Evolutionary conservation across 2,888 invertebrate genomes (phyloP), one percentile per base, ranked within the genome.

Genomic region (Melangyna quadrimaculata): DNA sequence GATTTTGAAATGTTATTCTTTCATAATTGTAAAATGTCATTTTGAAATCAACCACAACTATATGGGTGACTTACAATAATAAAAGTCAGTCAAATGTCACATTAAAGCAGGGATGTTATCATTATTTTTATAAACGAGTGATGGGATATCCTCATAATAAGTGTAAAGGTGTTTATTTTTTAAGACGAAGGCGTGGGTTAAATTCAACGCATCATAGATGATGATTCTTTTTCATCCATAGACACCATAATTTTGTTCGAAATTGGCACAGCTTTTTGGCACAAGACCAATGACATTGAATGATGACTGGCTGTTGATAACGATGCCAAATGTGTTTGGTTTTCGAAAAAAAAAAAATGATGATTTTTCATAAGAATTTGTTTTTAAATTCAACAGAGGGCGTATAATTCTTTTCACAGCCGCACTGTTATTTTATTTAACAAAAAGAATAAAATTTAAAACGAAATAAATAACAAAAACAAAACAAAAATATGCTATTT

Each of bases 241-340:
- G 48, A 74, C 78, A 78, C 78, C 32, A 78, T 78, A 45, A 40
- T 70, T 51, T 37, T 78, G 14, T 3, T 37, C 14, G 14, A 40
- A 84, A 77, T 84, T 84, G 67, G 79, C 84, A 75, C 75, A 61
- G 24, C 32, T 40, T 65, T 75, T 84, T 84, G 84, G 84, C 84
- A 84, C 71, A 53, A 19, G 17, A 84, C 69, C 84, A 79, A 84
- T 79, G 84, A 84, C 84, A 84, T 84, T 84, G 84, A 84, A 84
- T 79, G 67, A 84, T 79, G 84, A 75, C 67, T 67, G 51, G 67
- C 32, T 32, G 74, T 57, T 40, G 61, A 78, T 40, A 67, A 24
- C 67, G 43, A 37, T 37, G 73, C 29, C 63, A 40, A 53, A 70
- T 73, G 40, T 65, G 17, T 29, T 73, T 55, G 57, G 12, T 69